phyloP scores from a whole-genome alignment of 2,113 vertebrate genomes.

The Corythoichthys haematopterus region DNA sequence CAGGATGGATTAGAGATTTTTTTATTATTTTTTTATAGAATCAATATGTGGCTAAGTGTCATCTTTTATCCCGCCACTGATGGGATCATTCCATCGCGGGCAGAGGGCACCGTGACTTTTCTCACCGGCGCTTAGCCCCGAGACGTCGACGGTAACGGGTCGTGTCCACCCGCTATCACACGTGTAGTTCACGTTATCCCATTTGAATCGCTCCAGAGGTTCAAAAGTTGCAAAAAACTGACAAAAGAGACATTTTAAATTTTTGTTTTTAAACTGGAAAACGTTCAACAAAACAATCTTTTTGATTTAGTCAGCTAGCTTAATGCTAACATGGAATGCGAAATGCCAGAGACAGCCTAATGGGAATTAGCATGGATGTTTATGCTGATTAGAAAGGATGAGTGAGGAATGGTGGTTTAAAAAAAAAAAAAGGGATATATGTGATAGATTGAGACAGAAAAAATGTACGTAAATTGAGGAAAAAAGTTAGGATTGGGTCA shows the following conservation, averaged over 20 bases:
- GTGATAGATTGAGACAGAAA: too few relatives aligned
- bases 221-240: not conserved
- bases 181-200: too few relatives aligned
- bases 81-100: conserved; percentile 69
- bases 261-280: not conserved
- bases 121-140: conserved; percentile 38
- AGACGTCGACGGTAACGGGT: not conserved
- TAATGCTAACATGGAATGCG: not conserved
- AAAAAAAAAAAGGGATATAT: too few relatives aligned
- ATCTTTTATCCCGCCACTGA: conserved; percentile 60
- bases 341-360: not conserved
- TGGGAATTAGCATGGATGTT: not conserved
- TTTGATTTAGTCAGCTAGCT: not conserved
- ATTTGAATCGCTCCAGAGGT: not conserved
- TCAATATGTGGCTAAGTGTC: conserved; percentile 68
- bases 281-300: not conserved
- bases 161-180: not conserved
- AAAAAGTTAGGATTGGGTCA: too few relatives aligned
- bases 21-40: conserved; percentile 57
- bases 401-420: too few relatives aligned
- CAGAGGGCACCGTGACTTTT: conserved; percentile 58
- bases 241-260: not conserved
- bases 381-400: not conserved
- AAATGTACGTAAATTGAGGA: too few relatives aligned
- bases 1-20: conserved; percentile 66